Conservation (phyloP, 2,113 vertebrate species). For the Probosciger aterrimus region DNA sequence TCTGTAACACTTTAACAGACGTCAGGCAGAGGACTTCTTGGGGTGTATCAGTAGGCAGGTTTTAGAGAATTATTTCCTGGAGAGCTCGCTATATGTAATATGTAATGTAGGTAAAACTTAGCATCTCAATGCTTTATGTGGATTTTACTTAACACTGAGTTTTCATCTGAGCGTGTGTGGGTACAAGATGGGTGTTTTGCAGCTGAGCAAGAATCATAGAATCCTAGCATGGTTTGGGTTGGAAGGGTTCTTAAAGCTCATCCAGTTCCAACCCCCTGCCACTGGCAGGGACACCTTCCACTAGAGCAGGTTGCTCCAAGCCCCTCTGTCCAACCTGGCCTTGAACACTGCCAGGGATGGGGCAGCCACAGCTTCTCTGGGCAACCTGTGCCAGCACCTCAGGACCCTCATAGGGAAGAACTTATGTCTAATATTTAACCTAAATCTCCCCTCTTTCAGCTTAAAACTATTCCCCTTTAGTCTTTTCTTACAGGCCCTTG, state of each 20-base stretch:
- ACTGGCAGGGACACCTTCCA: background rate
- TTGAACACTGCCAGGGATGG: background rate
- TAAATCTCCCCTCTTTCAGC: too few relatives aligned
- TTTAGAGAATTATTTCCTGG: background rate
- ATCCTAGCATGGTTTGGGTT: background rate
- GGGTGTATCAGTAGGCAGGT: too few relatives aligned
- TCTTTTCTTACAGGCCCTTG: too few relatives aligned
- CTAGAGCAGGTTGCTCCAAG: background rate
- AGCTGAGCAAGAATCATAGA: background rate
- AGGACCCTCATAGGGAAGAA: too few relatives aligned
- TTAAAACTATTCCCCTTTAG: too few relatives aligned
- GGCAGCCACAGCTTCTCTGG: background rate
- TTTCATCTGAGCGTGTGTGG: accelerated
- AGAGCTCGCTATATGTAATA: accelerated
- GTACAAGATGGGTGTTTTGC: accelerated
- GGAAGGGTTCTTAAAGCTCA: background rate
- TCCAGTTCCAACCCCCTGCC: background rate
- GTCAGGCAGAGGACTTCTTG: background rate
- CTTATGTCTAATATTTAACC: too few relatives aligned
- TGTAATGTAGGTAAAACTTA: background rate
- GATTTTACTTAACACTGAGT: background rate
- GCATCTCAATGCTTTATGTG: background rate
- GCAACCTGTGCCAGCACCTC: too few relatives aligned
- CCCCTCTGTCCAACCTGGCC: background rate
- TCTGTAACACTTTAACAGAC: background rate